Evolutionary conservation across 2,888 invertebrate species (phyloP).

Genomic region (Lamproptera curius): DNA sequence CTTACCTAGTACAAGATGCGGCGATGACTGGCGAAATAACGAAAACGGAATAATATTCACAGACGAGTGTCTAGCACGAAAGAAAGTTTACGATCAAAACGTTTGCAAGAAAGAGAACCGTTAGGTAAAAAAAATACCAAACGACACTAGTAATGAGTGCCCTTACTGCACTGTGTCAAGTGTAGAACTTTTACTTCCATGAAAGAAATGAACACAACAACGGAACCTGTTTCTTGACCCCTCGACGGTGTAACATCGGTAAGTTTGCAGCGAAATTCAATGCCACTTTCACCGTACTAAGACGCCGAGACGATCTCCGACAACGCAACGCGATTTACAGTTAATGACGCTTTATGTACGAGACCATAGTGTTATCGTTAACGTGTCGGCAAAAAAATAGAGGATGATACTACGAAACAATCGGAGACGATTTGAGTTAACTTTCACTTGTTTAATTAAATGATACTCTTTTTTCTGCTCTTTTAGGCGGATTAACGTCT

Average conservation of each 20-base stretch:
- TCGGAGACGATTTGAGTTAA: too few species aligned
- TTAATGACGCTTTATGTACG: constrained; percentile 11
- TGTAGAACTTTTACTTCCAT: constrained; percentile 55
- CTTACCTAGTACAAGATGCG: too few species aligned
- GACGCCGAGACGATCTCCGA: constrained; percentile 26
- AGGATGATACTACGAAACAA: too few species aligned
- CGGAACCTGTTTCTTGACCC: constrained; percentile 64
- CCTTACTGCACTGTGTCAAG: neutral
- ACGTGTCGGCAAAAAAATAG: neutral
- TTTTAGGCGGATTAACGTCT: too few species aligned
- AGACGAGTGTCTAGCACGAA: too few species aligned
- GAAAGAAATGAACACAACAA: constrained; percentile 49
- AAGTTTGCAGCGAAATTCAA: constrained; percentile 42
- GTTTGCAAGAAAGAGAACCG: too few species aligned
- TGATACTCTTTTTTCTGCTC: too few species aligned
- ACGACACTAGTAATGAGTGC: neutral
- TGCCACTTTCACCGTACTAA: constrained; percentile 56
- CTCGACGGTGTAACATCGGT: constrained; percentile 44
- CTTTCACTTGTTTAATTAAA: too few species aligned
- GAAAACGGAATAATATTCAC: too few species aligned
- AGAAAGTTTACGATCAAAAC: too few species aligned
- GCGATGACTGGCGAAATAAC: too few species aligned
- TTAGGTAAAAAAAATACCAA: too few species aligned
- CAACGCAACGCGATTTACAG: constrained; percentile 14
- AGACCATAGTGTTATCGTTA: constrained; percentile 3